A percentile compares a stretch with the other conserved stretches of the same genome.
These are phyloP conservation scores for Diploscapter pachys DNA, from an alignment of 1,140 invertebrate genomes.

Conservation along the genomic window DNA sequence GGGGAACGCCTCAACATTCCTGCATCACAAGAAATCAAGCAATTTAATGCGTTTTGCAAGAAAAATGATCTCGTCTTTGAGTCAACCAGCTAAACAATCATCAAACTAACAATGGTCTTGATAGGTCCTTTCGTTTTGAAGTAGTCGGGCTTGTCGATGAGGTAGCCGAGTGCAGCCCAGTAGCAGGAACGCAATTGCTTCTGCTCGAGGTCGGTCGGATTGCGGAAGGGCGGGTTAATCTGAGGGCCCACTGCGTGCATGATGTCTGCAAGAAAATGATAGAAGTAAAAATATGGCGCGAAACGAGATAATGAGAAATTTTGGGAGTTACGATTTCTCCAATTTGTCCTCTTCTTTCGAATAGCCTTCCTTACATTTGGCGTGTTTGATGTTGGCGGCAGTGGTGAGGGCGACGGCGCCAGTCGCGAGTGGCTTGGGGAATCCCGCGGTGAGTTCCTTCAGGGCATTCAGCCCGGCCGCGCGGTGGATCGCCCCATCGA, in stretches of 20 bases:
- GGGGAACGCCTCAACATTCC: constrained; percentile 23
- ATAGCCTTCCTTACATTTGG: constrained; percentile 17
- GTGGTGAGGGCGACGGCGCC: constrained; percentile 25
- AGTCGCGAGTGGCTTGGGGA: too few species aligned
- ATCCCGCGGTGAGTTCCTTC: constrained; percentile 8
- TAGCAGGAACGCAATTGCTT: constrained; percentile 18
- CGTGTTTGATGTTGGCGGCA: constrained; percentile 9
- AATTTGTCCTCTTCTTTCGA: too few species aligned
- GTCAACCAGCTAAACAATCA: constrained; percentile 2
- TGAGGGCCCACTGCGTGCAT: constrained; percentile 31
- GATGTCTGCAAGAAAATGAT: constrained; percentile 25
- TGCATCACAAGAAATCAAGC: too few species aligned
- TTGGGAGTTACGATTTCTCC: too few species aligned
- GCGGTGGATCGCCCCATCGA: constrained; percentile 32
- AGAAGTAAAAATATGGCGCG: not conserved
- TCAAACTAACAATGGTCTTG: constrained; percentile 10
- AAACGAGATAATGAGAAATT: not conserved
- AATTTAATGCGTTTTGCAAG: too few species aligned
- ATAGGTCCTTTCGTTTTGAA: not conserved
- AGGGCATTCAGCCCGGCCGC: constrained; percentile 26
- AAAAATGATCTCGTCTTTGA: constrained; percentile 2
- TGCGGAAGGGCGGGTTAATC: not conserved
- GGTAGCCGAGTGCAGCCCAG: constrained; percentile 3
- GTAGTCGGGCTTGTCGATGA: constrained; percentile 2
- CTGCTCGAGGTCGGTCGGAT: constrained; percentile 3